A percentile compares a stretch with the other conserved stretches of the same genome.
Conservation (phyloP, 2,113 vertebrate genomes). For the Ameiurus melas region DNA sequence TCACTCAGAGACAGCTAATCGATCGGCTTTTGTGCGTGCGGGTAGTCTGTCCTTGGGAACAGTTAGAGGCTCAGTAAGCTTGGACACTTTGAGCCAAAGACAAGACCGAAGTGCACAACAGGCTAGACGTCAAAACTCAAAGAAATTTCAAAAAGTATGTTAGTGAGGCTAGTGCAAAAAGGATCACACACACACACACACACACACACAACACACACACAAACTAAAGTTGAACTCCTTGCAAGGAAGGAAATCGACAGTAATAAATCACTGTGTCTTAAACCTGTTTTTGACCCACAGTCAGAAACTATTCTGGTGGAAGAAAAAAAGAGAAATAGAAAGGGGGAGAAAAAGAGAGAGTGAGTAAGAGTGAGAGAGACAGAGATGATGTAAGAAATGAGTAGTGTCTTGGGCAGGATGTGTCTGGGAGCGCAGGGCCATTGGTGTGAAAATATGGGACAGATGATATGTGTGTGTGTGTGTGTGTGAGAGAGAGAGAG, state of each 20-base stretch:
- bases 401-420: conserved; percentile 10
- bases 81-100: conserved; percentile 12
- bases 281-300: conserved; percentile 9
- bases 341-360: neutral
- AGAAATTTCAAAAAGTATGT: neutral
- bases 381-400: conserved; percentile 18
- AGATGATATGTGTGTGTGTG: conserved; percentile 20
- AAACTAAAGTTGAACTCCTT: neutral
- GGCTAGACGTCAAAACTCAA: neutral
- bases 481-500: neutral
- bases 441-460: conserved; percentile 16
- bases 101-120: neutral
- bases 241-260: neutral
- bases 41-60: conserved; percentile 41
- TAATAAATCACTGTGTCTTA: conserved; percentile 7
- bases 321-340: neutral
- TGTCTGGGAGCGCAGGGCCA: conserved; percentile 4
- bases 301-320: neutral
- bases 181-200: neutral
- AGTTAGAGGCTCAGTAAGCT: conserved; percentile 20
- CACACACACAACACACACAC: neutral
- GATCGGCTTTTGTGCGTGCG: conserved; percentile 33
- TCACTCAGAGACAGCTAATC: conserved; percentile 46
- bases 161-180: neutral
- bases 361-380: neutral